Evolutionary conservation across 2,888 invertebrate genomes (phyloP).

Genomic region (Lacanobia oleracea): DNA sequence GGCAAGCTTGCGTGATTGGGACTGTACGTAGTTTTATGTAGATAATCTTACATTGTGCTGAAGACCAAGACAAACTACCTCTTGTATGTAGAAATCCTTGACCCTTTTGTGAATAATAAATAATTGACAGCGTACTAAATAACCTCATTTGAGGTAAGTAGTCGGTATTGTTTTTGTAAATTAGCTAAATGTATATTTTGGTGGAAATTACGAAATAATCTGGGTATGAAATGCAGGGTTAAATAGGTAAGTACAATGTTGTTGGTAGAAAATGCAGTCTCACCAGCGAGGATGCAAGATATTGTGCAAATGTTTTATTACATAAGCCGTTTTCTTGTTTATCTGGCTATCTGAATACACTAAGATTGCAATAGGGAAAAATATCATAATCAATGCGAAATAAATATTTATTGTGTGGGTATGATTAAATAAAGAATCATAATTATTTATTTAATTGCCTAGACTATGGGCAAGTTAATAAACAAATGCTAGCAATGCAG

Average conservation of each 20-base stretch:
- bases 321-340: constrained; percentile 28
- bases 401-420: constrained; percentile 6
- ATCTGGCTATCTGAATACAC: constrained; percentile 23
- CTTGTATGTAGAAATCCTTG: constrained; percentile 41
- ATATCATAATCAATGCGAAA: constrained; percentile 5
- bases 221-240: neutral
- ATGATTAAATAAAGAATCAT: neutral
- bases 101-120: constrained; percentile 48
- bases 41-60: constrained; percentile 42
- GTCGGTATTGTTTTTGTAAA: constrained; percentile 5
- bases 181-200: neutral
- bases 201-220: neutral
- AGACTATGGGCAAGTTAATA: neutral
- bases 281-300: neutral
- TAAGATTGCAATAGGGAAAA: constrained; percentile 18
- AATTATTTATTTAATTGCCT: neutral
- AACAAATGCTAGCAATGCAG: neutral
- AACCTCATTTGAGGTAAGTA: constrained; percentile 19
- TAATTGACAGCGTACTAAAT: constrained; percentile 30
- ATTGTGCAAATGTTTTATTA: constrained; percentile 27
- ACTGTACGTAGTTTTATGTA: constrained; percentile 18
- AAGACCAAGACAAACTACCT: constrained; percentile 31
- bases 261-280: neutral
- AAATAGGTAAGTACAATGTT: neutral
- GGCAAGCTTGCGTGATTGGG: no score